Evolutionary conservation across 2,888 invertebrate species (phyloP).

Genomic region (Podabrus alpinus): DNA sequence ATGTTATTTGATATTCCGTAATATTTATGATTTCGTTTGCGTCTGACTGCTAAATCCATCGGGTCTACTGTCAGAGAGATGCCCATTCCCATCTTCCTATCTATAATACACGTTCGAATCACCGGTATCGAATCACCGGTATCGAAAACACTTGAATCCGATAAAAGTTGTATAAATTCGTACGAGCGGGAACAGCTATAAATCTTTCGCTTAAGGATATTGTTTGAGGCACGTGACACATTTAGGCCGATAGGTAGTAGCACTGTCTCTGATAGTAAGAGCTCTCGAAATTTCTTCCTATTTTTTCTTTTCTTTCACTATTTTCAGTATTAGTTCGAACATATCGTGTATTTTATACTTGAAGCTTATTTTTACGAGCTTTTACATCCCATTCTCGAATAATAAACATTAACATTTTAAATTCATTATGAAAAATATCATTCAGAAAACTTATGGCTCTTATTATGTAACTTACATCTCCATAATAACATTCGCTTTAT

Average conservation of each 20-base stretch:
- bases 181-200: constrained; percentile 43
- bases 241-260: constrained; percentile 43
- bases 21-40: constrained; percentile 52
- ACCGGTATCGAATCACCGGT: constrained; percentile 40
- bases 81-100: constrained; percentile 39
- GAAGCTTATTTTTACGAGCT: neutral
- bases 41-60: constrained; percentile 46
- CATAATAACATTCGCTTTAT: neutral
- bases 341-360: neutral
- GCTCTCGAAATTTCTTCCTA: constrained; percentile 41
- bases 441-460: neutral
- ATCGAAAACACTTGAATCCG: constrained; percentile 46
- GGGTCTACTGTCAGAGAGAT: constrained; percentile 41
- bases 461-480: neutral
- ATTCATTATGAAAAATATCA: neutral
- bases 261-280: constrained; percentile 48
- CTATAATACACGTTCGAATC: constrained; percentile 45
- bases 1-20: constrained; percentile 52
- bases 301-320: constrained; percentile 25
- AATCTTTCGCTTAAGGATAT: constrained; percentile 50
- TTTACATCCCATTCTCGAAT: neutral
- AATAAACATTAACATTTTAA: neutral
- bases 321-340: neutral
- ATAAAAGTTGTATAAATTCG: constrained; percentile 53
- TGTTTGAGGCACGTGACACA: constrained; percentile 53